Evolutionary conservation across 1,140 invertebrate genomes (phyloP).

Genomic region (Hylaeus volcanicus): DNA sequence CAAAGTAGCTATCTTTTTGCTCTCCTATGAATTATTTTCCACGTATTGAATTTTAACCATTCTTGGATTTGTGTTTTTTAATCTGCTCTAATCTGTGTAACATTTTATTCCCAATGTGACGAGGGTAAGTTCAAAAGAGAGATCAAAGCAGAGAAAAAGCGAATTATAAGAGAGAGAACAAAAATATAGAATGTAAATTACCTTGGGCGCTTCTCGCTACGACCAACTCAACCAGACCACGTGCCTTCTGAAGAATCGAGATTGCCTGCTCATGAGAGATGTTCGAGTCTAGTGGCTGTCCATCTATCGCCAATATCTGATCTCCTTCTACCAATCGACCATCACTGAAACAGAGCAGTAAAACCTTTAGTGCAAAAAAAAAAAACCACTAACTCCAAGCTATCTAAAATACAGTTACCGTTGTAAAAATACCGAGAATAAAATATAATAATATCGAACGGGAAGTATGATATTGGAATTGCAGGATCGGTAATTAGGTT

Average conservation of each 20-base stretch:
- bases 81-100: no score
- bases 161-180: background rate
- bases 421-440: no score
- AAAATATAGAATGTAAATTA: conserved; percentile 56
- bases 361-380: background rate
- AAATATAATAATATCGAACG: no score
- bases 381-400: background rate
- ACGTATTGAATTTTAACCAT: no score
- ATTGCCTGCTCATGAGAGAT: conserved; percentile 94
- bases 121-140: background rate
- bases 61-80: no score
- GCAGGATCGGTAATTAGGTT: no score
- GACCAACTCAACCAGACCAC: conserved; percentile 87
- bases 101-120: no score
- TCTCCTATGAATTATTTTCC: no score
- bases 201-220: conserved; percentile 84
- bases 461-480: background rate
- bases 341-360: conserved; percentile 83
- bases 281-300: conserved; percentile 89
- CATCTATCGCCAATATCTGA: conserved; percentile 94
- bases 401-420: background rate
- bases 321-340: conserved; percentile 90
- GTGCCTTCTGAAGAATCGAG: conserved; percentile 89
- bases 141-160: background rate
- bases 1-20: no score